These are phyloP conservation scores for Microtus pennsylvanicus DNA, from an alignment of 2,113 vertebrate species.

Conservation along the genomic window DNA sequence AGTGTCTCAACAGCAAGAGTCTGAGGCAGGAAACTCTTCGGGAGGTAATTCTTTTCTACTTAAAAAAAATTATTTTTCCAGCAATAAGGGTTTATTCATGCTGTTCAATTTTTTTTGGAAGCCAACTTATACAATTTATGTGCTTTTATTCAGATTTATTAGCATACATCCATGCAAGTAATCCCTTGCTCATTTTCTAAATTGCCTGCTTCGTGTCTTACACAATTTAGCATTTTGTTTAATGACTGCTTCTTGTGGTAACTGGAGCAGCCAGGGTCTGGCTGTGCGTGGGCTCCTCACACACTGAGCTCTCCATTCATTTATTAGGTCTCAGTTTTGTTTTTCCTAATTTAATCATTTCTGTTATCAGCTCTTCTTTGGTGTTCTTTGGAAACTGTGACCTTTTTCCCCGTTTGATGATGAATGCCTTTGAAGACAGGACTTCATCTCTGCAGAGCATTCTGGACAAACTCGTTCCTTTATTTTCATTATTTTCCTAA, in stretches of 20 bases:
- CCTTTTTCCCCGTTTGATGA: background rate
- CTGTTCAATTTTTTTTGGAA: background rate
- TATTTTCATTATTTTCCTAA: background rate
- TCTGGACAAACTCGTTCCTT: background rate
- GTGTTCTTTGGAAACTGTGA: background rate
- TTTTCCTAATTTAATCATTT: background rate
- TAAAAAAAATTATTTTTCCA: background rate
- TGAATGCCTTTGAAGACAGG: background rate
- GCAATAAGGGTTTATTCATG: background rate
- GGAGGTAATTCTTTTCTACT: background rate
- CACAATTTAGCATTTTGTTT: background rate
- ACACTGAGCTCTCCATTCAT: background rate
- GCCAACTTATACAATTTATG: background rate
- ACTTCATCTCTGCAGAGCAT: background rate
- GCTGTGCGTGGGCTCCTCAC: background rate
- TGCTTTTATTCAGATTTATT: slow-evolving; percentile 22
- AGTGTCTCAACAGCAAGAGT: background rate
- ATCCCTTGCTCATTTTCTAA: background rate
- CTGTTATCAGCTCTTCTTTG: background rate
- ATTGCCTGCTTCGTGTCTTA: background rate
- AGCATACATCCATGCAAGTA: background rate
- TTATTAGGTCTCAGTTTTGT: background rate
- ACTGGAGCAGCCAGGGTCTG: background rate
- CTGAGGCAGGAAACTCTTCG: background rate
- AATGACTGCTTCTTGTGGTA: background rate